A percentile compares a stretch with the other conserved stretches of the same genome.
These are phyloP conservation scores for Epinephelus malabaricus DNA, from an alignment of 2,797 vertebrate species.

Conservation along the genomic window DNA sequence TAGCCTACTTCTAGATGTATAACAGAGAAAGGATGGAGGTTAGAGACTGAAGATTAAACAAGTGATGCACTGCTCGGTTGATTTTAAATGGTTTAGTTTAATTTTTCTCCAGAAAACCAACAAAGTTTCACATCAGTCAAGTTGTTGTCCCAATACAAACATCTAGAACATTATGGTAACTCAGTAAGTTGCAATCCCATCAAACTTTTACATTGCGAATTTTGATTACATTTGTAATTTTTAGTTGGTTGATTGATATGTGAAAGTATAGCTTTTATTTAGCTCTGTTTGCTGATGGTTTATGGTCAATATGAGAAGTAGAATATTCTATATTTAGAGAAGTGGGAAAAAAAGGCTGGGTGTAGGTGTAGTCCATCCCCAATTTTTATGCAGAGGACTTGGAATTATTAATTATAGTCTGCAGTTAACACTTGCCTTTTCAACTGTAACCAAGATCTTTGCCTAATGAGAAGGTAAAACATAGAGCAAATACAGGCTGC, in stretches of 20 bases:
- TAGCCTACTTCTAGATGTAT: constrained; percentile 44
- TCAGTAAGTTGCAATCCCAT: background rate
- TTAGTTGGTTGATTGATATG: background rate
- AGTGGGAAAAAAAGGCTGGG: background rate
- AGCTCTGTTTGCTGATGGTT: background rate
- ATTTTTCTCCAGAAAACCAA: background rate
- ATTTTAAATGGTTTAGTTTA: background rate
- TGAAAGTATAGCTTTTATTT: background rate
- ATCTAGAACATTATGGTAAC: background rate
- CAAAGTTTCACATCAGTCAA: background rate
- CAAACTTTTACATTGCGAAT: background rate
- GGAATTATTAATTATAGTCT: too few relatives aligned
- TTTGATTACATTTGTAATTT: background rate
- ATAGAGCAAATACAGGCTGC: too few relatives aligned
- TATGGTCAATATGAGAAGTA: background rate
- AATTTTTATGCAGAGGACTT: background rate
- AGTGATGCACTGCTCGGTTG: constrained; percentile 5
- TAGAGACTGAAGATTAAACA: constrained; percentile 5
- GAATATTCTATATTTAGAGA: background rate
- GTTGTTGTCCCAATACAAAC: background rate
- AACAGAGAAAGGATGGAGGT: constrained; percentile 10
- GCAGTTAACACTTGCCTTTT: too few relatives aligned
- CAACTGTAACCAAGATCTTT: too few relatives aligned
- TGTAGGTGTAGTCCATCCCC: background rate
- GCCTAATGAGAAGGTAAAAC: too few relatives aligned